Evolutionary conservation across 2,797 vertebrate genomes (phyloP).

Genomic region (Gallinago nigripennis): DNA sequence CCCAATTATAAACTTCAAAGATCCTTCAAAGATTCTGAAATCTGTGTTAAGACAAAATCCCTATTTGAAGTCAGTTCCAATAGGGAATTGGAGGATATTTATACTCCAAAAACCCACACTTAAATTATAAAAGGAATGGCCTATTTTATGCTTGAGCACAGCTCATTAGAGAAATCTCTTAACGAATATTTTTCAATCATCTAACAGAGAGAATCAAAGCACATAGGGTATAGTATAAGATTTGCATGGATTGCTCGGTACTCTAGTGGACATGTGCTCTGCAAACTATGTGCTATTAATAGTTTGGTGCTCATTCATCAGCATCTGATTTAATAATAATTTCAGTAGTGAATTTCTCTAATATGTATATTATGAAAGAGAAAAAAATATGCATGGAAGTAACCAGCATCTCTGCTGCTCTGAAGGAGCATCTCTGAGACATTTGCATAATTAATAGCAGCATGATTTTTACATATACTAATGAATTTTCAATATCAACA

Average conservation of each 20-base stretch:
- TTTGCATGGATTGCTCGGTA: constrained; percentile 3
- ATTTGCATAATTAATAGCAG: background rate
- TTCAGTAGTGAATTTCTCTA: background rate
- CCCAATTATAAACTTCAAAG: constrained; percentile 66
- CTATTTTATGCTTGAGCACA: constrained; percentile 56
- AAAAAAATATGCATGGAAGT: background rate
- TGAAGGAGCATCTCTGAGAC: background rate
- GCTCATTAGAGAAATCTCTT: constrained; percentile 61
- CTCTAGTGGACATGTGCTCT: background rate
- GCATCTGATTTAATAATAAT: constrained; percentile 5
- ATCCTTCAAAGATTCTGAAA: constrained; percentile 58
- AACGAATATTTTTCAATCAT: constrained; percentile 63
- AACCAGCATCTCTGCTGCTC: background rate
- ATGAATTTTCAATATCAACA: background rate
- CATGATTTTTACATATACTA: background rate
- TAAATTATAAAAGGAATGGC: constrained; percentile 59
- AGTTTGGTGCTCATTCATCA: constrained; percentile 56
- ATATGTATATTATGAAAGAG: background rate
- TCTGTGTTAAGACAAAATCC: constrained; percentile 56
- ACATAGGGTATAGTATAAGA: background rate
- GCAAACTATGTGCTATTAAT: constrained; percentile 34
- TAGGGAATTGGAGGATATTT: constrained; percentile 49
- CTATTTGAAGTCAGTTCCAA: constrained; percentile 48
- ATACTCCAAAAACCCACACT: background rate
- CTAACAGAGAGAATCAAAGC: constrained; percentile 44